Percentiles rank a stretch among this genome's conserved stretches.
These are phyloP conservation scores for Pomatostomus ruficeps DNA, from an alignment of 2,113 vertebrate genomes.

Conservation along the genomic window DNA sequence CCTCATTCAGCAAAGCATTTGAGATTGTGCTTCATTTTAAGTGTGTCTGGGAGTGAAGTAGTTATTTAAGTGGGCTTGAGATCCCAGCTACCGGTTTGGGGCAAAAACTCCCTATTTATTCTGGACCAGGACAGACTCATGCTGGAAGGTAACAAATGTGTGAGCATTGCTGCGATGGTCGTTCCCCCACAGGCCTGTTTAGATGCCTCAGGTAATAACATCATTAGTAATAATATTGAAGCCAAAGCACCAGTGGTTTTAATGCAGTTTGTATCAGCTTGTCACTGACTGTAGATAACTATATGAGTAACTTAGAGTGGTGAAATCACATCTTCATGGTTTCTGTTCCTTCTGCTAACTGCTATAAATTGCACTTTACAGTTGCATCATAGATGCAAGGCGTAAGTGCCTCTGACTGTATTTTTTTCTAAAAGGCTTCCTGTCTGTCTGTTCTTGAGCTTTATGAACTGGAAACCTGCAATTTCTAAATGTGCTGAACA, in stretches of 20 bases:
- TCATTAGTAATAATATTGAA: not conserved
- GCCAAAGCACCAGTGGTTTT: not conserved
- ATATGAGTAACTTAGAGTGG: not conserved
- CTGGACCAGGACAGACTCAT: not conserved
- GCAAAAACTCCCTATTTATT: not conserved
- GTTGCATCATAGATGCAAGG: not conserved
- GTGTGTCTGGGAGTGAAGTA: not conserved
- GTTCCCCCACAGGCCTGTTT: not conserved
- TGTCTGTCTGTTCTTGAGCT: not conserved
- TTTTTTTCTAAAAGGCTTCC: not conserved
- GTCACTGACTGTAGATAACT: not conserved
- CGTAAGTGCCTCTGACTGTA: not conserved
- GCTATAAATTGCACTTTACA: not conserved
- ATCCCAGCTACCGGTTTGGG: not conserved
- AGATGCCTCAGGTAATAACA: not conserved
- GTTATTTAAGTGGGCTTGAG: not conserved
- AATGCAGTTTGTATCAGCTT: not conserved
- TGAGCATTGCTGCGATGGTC: not conserved
- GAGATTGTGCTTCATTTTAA: not conserved
- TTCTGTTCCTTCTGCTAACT: not conserved
- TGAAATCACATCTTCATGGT: not conserved
- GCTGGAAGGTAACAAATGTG: not conserved
- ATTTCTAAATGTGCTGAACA: not conserved
- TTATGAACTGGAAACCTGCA: not conserved
- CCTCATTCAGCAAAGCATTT: not conserved